These are phyloP conservation scores for Numida meleagris DNA, from an alignment of 2,113 vertebrate species.

Conservation along the genomic window DNA sequence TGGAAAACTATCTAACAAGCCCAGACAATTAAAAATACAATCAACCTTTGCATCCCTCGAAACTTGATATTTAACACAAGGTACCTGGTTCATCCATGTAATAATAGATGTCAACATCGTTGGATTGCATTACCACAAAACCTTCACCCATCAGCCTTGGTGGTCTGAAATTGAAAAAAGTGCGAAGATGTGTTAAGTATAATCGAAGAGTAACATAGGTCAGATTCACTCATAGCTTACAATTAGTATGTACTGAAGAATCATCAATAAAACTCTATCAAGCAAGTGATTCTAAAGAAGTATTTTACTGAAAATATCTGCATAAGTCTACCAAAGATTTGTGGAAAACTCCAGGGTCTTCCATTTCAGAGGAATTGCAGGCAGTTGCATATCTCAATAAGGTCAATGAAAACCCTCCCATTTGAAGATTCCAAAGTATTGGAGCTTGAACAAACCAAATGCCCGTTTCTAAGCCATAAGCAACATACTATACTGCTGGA, in stretches of 20 bases:
- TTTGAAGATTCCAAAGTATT: not conserved
- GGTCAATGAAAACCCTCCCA: not conserved
- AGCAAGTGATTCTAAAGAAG: not conserved
- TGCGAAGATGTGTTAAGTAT: not conserved
- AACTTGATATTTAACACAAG: not conserved
- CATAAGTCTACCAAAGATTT: not conserved
- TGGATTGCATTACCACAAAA: constrained; percentile 98
- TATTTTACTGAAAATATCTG: not conserved
- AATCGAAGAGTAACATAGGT: not conserved
- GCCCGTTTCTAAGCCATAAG: not conserved
- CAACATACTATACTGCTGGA: not conserved
- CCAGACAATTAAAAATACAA: not conserved
- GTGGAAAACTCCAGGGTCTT: not conserved
- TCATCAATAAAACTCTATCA: not conserved
- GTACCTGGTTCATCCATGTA: constrained; percentile 98
- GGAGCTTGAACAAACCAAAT: not conserved
- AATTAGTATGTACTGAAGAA: not conserved
- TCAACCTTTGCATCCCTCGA: not conserved
- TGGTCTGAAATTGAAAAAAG: constrained; percentile 77
- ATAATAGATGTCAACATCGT: constrained; percentile 98
- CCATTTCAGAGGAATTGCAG: not conserved
- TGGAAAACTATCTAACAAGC: not conserved
- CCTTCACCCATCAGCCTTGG: constrained; percentile 98
- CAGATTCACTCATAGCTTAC: not conserved
- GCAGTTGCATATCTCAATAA: not conserved